Evolutionary conservation across 2,113 vertebrate species (phyloP).

Genomic region (Myiozetetes cayanensis): DNA sequence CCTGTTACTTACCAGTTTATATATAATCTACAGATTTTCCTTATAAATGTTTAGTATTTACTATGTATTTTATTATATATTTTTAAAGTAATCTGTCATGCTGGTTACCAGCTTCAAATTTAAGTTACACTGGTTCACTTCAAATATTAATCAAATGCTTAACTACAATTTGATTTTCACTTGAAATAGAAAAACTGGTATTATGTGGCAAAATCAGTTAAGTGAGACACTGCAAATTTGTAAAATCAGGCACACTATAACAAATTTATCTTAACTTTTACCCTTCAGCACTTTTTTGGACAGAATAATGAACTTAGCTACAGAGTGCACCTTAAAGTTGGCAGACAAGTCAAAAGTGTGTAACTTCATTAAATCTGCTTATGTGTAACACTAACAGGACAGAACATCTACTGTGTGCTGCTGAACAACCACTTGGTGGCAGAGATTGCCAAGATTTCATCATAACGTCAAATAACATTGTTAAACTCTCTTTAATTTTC

Average conservation of each 20-base stretch:
- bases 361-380: neutral
- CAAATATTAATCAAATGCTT: neutral
- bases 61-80: neutral
- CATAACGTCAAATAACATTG: neutral
- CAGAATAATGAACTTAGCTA: neutral
- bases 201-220: neutral
- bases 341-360: neutral
- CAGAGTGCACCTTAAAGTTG: neutral
- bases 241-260: neutral
- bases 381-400: neutral
- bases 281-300: neutral
- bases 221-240: neutral
- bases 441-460: slow-evolving; percentile 35
- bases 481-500: neutral
- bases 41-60: neutral
- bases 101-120: neutral
- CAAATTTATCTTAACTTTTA: neutral
- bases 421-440: slow-evolving; percentile 64
- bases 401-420: neutral
- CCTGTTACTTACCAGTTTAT: neutral
- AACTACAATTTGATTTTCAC: neutral
- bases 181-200: neutral
- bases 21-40: neutral
- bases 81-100: neutral
- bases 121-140: neutral